These are phyloP conservation scores for Parnassius mnemosyne DNA, from an alignment of 2,888 invertebrate species.

Conservation along the genomic window DNA sequence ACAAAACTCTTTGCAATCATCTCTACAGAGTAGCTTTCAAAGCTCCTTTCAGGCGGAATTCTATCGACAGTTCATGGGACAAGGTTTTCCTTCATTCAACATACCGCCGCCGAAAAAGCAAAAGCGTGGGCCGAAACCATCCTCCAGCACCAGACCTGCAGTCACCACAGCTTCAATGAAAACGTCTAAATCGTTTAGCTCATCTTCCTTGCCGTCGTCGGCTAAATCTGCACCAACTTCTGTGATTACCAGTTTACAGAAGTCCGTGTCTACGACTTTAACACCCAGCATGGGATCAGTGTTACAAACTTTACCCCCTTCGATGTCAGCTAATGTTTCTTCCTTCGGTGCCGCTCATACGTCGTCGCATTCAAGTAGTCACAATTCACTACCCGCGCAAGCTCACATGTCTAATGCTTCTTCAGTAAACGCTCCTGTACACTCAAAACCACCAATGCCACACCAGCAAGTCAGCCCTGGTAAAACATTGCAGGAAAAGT, in stretches of 20 bases:
- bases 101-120: slow-evolving; percentile 63
- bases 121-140: slow-evolving; percentile 60
- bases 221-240: slow-evolving; percentile 47
- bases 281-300: slow-evolving; percentile 69
- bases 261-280: slow-evolving; percentile 47
- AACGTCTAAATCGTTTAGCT: slow-evolving; percentile 44
- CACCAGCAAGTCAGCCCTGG: slow-evolving; percentile 77
- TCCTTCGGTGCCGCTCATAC: slow-evolving; percentile 32
- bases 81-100: slow-evolving; percentile 52
- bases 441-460: slow-evolving; percentile 60
- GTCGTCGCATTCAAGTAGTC: slow-evolving; percentile 36
- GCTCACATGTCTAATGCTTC: slow-evolving; percentile 60
- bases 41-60: slow-evolving; percentile 69
- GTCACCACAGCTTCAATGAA: slow-evolving; percentile 40
- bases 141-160: slow-evolving; percentile 29
- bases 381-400: slow-evolving; percentile 46
- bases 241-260: slow-evolving; percentile 45
- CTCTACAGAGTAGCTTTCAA: slow-evolving; percentile 52
- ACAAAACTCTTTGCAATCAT: slow-evolving; percentile 55
- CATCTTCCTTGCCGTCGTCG: slow-evolving; percentile 33
- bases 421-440: slow-evolving; percentile 49
- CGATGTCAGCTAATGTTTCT: slow-evolving; percentile 56
- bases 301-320: slow-evolving; percentile 58
- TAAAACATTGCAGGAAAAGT: slow-evolving; percentile 85
- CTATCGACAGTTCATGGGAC: slow-evolving; percentile 63